phyloP scores from a whole-genome alignment of 2,888 invertebrate species.

The Chymomyza amoena region DNA sequence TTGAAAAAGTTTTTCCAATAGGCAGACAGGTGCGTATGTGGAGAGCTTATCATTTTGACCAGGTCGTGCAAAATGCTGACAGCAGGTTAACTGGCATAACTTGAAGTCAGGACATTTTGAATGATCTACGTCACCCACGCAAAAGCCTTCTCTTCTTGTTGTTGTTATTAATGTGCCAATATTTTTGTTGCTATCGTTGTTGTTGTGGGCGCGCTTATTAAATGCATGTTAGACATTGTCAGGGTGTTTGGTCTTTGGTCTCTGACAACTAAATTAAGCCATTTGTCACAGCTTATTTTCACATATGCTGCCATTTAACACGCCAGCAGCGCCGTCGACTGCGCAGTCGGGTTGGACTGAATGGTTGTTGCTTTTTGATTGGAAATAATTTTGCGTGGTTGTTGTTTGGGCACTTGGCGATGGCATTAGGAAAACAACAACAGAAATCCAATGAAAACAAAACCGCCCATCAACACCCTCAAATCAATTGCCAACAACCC shows the following conservation, averaged over 20 bases:
- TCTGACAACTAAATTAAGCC: slow-evolving; percentile 78
- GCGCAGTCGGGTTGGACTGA: slow-evolving; percentile 29
- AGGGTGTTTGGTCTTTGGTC: slow-evolving; percentile 27
- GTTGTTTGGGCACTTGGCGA: slow-evolving; percentile 53
- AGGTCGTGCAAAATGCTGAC: slow-evolving; percentile 56
- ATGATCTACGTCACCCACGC: background rate
- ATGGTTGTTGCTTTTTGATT: slow-evolving; percentile 48
- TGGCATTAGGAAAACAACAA: slow-evolving; percentile 70
- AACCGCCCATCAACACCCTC: slow-evolving; percentile 77
- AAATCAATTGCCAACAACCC: slow-evolving; percentile 55
- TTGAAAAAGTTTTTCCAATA: background rate
- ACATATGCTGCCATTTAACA: slow-evolving; percentile 79
- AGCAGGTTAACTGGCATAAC: slow-evolving; percentile 63
- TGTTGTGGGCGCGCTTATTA: slow-evolving; percentile 37
- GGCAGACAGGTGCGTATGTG: background rate
- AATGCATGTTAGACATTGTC: slow-evolving; percentile 54
- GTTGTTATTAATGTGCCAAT: slow-evolving; percentile 60
- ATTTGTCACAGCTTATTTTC: slow-evolving; percentile 79
- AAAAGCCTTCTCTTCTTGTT: slow-evolving; percentile 46
- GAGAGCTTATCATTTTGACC: background rate
- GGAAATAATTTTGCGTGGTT: slow-evolving; percentile 55
- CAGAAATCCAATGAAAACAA: slow-evolving; percentile 76
- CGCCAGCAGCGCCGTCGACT: slow-evolving; percentile 24
- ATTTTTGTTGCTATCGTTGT: slow-evolving; percentile 59
- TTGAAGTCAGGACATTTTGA: background rate